A percentile compares a stretch with the other conserved stretches of the same genome.
Evolutionary conservation across 2,888 invertebrate species (phyloP).

Genomic region (Apodemia mormo): DNA sequence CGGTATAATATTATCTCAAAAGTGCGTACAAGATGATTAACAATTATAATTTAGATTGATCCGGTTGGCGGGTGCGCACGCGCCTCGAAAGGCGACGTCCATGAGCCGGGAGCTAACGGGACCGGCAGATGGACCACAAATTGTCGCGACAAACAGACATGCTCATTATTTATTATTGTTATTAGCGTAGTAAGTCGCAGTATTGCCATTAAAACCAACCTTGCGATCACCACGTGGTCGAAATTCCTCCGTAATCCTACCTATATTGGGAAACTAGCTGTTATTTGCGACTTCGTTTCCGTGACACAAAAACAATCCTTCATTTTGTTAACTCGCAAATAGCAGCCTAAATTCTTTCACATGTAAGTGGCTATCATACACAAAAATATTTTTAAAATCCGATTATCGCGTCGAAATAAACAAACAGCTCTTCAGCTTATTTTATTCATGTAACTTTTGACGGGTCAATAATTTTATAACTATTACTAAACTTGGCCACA

Average conservation of each 20-base stretch:
- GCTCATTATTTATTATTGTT: constrained; percentile 8
- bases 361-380: no score
- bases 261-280: no score
- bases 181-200: neutral
- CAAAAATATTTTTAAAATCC: no score
- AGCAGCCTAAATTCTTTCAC: no score
- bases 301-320: no score
- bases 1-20: neutral
- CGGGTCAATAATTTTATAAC: no score
- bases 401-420: no score
- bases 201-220: neutral
- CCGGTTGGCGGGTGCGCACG: constrained; percentile 20
- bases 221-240: neutral
- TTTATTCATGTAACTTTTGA: no score
- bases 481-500: no score
- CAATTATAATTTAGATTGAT: constrained; percentile 25
- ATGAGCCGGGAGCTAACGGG: constrained; percentile 7
- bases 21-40: constrained; percentile 32
- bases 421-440: no score
- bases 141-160: constrained; percentile 9
- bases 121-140: constrained; percentile 15
- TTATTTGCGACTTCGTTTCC: no score
- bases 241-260: neutral
- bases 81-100: constrained; percentile 8
- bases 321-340: no score